Percentiles rank a stretch among this genome's conserved stretches.
Conservation (phyloP, 2,113 vertebrate species). For the Melanotaenia duboulayi region DNA sequence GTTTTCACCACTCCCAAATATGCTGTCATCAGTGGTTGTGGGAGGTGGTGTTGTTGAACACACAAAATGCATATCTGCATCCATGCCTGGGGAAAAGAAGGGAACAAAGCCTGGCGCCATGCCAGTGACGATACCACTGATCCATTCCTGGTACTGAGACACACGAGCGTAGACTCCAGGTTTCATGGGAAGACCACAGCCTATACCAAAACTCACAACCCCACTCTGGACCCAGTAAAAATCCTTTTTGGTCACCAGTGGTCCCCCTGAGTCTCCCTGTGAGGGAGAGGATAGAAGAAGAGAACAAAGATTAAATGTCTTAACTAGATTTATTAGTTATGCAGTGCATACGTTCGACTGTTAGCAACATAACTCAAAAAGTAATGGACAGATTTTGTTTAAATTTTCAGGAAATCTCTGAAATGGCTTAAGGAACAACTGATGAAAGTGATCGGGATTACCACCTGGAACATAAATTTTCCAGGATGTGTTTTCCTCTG, state of each 20-base stretch:
- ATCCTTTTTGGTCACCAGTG: constrained; percentile 78
- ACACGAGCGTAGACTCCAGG: constrained; percentile 87
- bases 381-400: too few relatives aligned
- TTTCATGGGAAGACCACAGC: constrained; percentile 81
- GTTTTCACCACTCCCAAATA: constrained; percentile 18
- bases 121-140: constrained; percentile 33
- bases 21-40: neutral
- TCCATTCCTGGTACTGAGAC: constrained; percentile 85
- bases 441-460: too few relatives aligned
- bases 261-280: constrained; percentile 65
- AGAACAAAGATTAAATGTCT: too few relatives aligned
- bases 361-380: too few relatives aligned
- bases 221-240: constrained; percentile 84
- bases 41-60: neutral
- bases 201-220: constrained; percentile 86
- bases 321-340: too few relatives aligned
- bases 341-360: too few relatives aligned
- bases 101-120: constrained; percentile 32
- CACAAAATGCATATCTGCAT: neutral
- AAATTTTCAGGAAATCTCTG: too few relatives aligned
- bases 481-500: too few relatives aligned
- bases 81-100: neutral
- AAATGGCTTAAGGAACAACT: too few relatives aligned
- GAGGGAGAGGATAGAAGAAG: neutral
- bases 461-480: too few relatives aligned